Evolutionary conservation across 23 tunicate species (phyloP), one percentile per base, ranked within the genome.

Genomic region (Styela clava): DNA sequence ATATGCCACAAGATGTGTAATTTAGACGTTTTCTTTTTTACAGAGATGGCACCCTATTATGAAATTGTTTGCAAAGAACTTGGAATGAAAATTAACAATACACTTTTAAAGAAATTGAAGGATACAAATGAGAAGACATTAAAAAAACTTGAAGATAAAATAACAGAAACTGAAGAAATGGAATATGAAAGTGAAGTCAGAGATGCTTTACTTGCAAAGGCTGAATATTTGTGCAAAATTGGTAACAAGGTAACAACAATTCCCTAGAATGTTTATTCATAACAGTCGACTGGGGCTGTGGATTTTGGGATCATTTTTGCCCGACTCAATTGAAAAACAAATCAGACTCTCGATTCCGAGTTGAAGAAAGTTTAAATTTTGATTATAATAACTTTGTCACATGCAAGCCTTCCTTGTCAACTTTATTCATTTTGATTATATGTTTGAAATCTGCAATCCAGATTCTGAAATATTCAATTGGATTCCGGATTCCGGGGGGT

Each of bases 21-120:
- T n/a, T n/a, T n/a, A n/a, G n/a, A n/a, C n/a, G n/a, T n/a, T n/a
- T n/a, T n/a, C n/a, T n/a, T n/a, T 37, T 52, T 22, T 28, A n/a
- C 44, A 86, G 91, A 94, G 35, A 94, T 94, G 98, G 87, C 98
- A 0, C 94, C 94, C 2, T 94, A 88, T 37, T 94, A 94, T 78
- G 91, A 85, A 34, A 64, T 69, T 61, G 73, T 88, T 52, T 94
- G 98, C 69, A 73, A 84, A 52, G 94, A 94, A 73, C 76, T 88
- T 33, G 85, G 83, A 22, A 74, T 83, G 89, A 76, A 70, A 33
- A 62, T 85, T 0, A 94, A 94, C 84, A 61, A 69, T 24, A 36
- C 86, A 31, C 79, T 94, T 16, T 63, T 94, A 51, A 36, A 71
- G 63, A 76, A 76, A 44, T 74, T 94, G 86, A 86, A 94, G 61